Percentiles rank a stretch among this genome's conserved stretches.
Evolutionary conservation across 2,888 invertebrate genomes (phyloP).

Genomic region (Reticulitermes lucifugus): DNA sequence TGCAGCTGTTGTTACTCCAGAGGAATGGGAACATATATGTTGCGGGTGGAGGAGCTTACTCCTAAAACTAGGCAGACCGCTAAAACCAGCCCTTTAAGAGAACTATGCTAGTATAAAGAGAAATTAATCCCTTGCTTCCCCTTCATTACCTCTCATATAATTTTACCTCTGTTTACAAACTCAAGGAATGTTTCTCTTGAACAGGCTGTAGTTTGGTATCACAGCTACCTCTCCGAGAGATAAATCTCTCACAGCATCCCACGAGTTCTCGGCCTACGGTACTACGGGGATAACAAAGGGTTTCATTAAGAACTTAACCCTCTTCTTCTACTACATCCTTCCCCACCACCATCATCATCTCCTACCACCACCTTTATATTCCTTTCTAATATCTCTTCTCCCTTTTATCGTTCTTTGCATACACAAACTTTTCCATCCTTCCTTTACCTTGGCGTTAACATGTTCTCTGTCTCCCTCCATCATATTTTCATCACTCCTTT

Average conservation of each 20-base stretch:
- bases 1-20: neutral
- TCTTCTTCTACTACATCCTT: neutral
- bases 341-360: neutral
- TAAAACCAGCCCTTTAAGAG: neutral
- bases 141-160: constrained; percentile 19
- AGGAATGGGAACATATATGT: neutral
- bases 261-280: neutral
- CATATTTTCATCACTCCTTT: neutral
- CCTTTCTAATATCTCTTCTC: constrained; percentile 21
- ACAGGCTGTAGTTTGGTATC: neutral
- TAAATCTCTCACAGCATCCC: constrained; percentile 24
- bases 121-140: constrained; percentile 10
- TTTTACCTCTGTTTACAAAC: constrained; percentile 33
- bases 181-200: constrained; percentile 21
- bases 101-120: neutral
- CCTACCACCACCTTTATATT: neutral
- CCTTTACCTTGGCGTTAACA: constrained; percentile 17
- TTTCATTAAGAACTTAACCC: constrained; percentile 40
- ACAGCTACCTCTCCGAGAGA: constrained; percentile 18
- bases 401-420: constrained; percentile 27
- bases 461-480: neutral
- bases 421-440: constrained; percentile 8
- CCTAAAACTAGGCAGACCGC: constrained; percentile 10
- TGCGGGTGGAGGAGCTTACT: neutral
- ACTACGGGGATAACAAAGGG: constrained; percentile 28